Percentiles rank a stretch among this genome's conserved stretches.
phyloP scores from a whole-genome alignment of 2,888 invertebrate species.

The Oxyscelio sp. region DNA sequence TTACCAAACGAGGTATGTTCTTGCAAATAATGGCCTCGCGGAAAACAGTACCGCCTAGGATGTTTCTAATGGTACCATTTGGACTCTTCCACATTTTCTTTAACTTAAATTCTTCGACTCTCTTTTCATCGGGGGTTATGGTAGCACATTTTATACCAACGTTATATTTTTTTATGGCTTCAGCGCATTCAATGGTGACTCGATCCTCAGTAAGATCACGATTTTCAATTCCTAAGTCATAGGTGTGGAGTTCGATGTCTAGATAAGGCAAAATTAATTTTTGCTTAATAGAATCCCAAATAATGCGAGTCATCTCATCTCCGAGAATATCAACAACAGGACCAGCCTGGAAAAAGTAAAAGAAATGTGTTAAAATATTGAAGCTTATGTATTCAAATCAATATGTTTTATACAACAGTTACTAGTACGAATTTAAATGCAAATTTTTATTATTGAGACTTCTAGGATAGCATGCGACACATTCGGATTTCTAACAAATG shows the following conservation, averaged over 20 bases:
- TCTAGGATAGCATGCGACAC: too few species aligned
- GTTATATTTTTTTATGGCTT: constrained; percentile 98
- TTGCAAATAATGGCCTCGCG: constrained; percentile 96
- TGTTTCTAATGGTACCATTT: constrained; percentile 96
- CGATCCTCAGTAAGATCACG: constrained; percentile 98
- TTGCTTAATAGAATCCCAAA: constrained; percentile 99
- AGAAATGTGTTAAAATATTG: too few species aligned
- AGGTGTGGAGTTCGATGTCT: constrained; percentile 97
- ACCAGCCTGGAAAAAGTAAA: constrained; percentile 91
- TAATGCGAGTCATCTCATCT: constrained; percentile 99
- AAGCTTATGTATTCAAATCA: too few species aligned
- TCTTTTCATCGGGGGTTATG: constrained; percentile 98
- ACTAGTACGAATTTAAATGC: too few species aligned
- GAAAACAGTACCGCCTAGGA: constrained; percentile 95
- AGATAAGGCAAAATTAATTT: constrained; percentile 98
- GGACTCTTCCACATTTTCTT: constrained; percentile 98
- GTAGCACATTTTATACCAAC: constrained; percentile 99
- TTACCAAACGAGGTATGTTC: constrained; percentile 98
- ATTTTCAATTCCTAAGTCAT: constrained; percentile 98
- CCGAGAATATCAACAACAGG: constrained; percentile 97
- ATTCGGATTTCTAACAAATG: too few species aligned
- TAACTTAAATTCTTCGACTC: constrained; percentile 96
- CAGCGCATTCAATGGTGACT: constrained; percentile 98
- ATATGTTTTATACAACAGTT: too few species aligned
- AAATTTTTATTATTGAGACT: too few species aligned